Evolutionary conservation across 2,797 vertebrate genomes (phyloP).

Genomic region (Triplophysa yarkandensis): DNA sequence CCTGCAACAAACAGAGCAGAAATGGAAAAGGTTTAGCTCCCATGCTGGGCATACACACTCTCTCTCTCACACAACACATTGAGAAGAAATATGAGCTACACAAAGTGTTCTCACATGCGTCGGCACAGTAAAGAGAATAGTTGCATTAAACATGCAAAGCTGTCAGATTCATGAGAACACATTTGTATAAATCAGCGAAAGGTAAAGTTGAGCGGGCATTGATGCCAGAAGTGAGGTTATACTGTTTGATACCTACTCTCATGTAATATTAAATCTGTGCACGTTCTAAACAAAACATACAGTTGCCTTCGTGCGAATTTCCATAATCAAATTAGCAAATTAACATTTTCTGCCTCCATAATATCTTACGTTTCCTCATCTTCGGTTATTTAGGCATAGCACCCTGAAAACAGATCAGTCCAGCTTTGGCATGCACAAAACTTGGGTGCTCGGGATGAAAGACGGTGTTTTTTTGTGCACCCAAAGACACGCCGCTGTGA

Average conservation of each 20-base stretch:
- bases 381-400: not conserved
- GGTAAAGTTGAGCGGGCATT: slow-evolving; percentile 1
- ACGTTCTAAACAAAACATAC: not conserved
- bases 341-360: not conserved
- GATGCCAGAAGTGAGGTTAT: slow-evolving; percentile 1
- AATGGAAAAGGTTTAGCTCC: slow-evolving; percentile 48
- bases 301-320: not conserved
- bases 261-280: not conserved
- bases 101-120: not conserved
- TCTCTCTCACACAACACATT: slow-evolving; percentile 2
- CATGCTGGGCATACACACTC: slow-evolving; percentile 28
- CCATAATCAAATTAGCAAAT: slow-evolving; percentile 27
- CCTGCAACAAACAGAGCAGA: slow-evolving; percentile 52
- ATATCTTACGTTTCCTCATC: not conserved
- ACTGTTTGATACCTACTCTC: not conserved
- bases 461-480: not conserved
- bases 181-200: slow-evolving; percentile 8
- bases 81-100: not conserved
- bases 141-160: slow-evolving; percentile 11
- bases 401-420: not conserved
- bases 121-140: not conserved
- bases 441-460: not conserved
- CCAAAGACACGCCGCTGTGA: slow-evolving; percentile 2
- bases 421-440: not conserved
- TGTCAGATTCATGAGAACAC: not conserved